These are phyloP conservation scores for Caenorhabditis remanei DNA, from an alignment of 1,140 invertebrate species.

Conservation along the genomic window DNA sequence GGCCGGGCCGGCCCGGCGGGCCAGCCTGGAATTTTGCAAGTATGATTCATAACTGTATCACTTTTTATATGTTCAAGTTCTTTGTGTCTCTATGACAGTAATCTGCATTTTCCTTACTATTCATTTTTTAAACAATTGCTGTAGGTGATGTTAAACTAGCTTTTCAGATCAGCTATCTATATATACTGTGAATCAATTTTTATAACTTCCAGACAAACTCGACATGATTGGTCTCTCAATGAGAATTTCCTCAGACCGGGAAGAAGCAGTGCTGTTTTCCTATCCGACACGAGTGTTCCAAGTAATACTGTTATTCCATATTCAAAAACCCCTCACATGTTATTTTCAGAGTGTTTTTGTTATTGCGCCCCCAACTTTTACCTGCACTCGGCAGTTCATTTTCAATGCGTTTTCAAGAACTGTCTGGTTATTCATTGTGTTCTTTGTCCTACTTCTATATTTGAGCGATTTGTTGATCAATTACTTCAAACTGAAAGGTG, in stretches of 20 bases:
- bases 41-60: too few relatives aligned
- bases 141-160: too few relatives aligned
- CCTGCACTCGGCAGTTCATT: constrained; percentile 46
- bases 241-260: constrained; percentile 31
- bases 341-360: constrained; percentile 30
- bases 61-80: too few relatives aligned
- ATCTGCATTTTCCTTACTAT: too few relatives aligned
- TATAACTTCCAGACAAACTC: not conserved
- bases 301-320: not conserved
- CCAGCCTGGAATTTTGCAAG: too few relatives aligned
- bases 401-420: constrained; percentile 31
- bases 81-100: too few relatives aligned
- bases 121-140: too few relatives aligned
- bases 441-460: not conserved
- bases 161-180: too few relatives aligned
- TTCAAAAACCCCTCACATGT: not conserved
- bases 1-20: too few relatives aligned
- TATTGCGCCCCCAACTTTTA: constrained; percentile 17
- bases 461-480: not conserved
- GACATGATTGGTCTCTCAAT: constrained; percentile 42
- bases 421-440: not conserved
- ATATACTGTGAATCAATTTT: too few relatives aligned
- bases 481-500: not conserved
- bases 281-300: constrained; percentile 28
- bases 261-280: constrained; percentile 29